These are phyloP conservation scores for Hestina assimilis DNA, from an alignment of 1,140 invertebrate genomes.

Conservation along the genomic window DNA sequence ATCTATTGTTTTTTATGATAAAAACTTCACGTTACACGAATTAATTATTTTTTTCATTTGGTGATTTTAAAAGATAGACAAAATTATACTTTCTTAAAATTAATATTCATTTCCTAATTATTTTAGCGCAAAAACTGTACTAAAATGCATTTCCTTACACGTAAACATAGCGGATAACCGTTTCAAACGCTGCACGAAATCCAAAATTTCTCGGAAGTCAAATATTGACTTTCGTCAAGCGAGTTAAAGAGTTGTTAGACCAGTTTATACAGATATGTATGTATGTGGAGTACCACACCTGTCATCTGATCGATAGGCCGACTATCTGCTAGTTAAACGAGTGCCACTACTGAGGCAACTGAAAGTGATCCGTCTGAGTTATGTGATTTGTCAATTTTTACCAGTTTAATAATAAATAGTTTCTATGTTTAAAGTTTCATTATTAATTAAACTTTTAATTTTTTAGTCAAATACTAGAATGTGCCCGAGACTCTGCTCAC, in stretches of 20 bases:
- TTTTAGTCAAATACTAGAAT: too few relatives aligned
- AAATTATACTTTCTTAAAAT: too few relatives aligned
- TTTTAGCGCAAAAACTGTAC: too few relatives aligned
- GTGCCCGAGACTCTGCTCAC: too few relatives aligned
- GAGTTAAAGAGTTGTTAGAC: slow-evolving; percentile 18
- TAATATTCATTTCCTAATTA: background rate
- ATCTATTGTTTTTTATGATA: too few relatives aligned
- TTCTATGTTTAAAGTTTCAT: background rate
- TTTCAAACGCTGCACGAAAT: slow-evolving; percentile 19
- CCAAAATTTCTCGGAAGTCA: slow-evolving; percentile 29
- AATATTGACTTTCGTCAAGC: slow-evolving; percentile 27
- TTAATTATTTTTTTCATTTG: too few relatives aligned
- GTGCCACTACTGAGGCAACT: background rate
- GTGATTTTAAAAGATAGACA: too few relatives aligned
- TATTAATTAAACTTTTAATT: too few relatives aligned
- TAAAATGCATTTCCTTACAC: background rate
- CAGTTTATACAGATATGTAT: slow-evolving; percentile 13
- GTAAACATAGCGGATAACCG: slow-evolving; percentile 15
- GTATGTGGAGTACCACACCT: slow-evolving; percentile 14
- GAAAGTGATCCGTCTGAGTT: background rate
- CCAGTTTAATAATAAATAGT: background rate
- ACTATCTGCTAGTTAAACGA: background rate
- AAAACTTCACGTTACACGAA: too few relatives aligned
- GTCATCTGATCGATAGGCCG: slow-evolving; percentile 7
- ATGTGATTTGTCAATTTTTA: background rate